Conservation (phyloP, 2,888 invertebrate species). For the Drosophila parthenogenetica region DNA sequence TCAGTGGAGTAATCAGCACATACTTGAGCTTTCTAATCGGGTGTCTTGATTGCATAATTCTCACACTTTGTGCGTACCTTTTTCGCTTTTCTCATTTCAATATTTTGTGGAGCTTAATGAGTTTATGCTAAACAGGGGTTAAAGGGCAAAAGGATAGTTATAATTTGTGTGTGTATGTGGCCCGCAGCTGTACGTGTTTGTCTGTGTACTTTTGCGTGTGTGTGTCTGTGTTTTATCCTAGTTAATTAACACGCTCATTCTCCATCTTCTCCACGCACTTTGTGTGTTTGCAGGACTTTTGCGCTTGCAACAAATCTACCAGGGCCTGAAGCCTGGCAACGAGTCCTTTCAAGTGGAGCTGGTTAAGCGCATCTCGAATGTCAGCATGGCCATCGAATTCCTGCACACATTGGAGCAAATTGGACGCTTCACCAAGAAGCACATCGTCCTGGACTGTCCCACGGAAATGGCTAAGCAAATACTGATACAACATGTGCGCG, state of each 20-base stretch:
- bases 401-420: constrained; percentile 93
- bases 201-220: not conserved
- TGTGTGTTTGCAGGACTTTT: constrained; percentile 89
- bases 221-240: not conserved
- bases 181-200: constrained; percentile 1
- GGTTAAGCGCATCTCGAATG: constrained; percentile 94
- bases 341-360: constrained; percentile 94
- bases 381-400: constrained; percentile 94
- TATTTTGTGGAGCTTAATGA: constrained; percentile 6
- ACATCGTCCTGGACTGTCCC: constrained; percentile 95
- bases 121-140: constrained; percentile 17
- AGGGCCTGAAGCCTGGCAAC: constrained; percentile 93
- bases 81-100: constrained; percentile 3
- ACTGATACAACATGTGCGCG: constrained; percentile 94
- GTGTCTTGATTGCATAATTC: constrained; percentile 16
- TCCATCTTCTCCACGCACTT: not conserved
- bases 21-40: constrained; percentile 7
- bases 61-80: constrained; percentile 2
- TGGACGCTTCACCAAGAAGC: constrained; percentile 94
- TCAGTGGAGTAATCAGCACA: constrained; percentile 2
- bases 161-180: constrained; percentile 17
- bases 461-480: constrained; percentile 96
- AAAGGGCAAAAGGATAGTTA: constrained; percentile 16
- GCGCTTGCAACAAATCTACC: constrained; percentile 96
- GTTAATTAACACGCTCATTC: constrained; percentile 30